These are phyloP conservation scores for Melanotaenia parkinsoni DNA, from an alignment of 2,797 vertebrate species.

Conservation along the genomic window DNA sequence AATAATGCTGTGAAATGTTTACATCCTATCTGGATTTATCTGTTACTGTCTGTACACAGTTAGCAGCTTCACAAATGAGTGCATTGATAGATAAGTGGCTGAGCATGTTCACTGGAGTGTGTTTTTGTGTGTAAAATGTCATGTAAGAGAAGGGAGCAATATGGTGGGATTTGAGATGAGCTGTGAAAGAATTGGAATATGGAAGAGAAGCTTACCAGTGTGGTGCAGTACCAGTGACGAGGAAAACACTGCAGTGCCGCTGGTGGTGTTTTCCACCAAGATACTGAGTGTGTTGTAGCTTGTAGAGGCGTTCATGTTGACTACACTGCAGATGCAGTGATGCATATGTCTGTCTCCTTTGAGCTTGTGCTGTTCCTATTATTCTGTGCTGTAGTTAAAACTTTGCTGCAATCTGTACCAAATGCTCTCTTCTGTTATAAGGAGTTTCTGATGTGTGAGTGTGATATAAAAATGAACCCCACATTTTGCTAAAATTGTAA, in stretches of 20 bases:
- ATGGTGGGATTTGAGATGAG: constrained; percentile 44
- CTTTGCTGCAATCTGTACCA: neutral
- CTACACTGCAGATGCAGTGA: constrained; percentile 78
- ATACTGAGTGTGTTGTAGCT: constrained; percentile 70
- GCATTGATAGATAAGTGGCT: constrained; percentile 29
- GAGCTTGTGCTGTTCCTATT: constrained; percentile 49
- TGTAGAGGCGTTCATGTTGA: constrained; percentile 79
- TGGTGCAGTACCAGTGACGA: constrained; percentile 83
- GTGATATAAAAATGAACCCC: constrained; percentile 10
- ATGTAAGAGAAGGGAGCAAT: constrained; percentile 8
- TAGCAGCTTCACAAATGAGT: constrained; percentile 7
- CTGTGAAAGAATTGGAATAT: constrained; percentile 50
- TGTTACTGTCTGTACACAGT: constrained; percentile 23
- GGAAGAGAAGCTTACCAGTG: constrained; percentile 67
- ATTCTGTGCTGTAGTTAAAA: constrained; percentile 40
- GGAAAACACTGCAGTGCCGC: constrained; percentile 84
- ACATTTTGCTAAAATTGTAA: neutral
- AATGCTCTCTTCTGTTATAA: neutral
- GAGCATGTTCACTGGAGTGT: constrained; percentile 17
- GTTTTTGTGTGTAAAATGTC: constrained; percentile 28
- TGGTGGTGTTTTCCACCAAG: constrained; percentile 81
- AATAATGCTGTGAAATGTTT: constrained; percentile 10
- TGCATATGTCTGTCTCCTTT: constrained; percentile 65
- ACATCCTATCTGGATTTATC: constrained; percentile 20
- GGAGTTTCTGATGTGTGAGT: constrained; percentile 3